A percentile compares a stretch with the other conserved stretches of the same genome.
Conservation (phyloP, 2,888 invertebrate genomes). For the Ariolimax columbianus region DNA sequence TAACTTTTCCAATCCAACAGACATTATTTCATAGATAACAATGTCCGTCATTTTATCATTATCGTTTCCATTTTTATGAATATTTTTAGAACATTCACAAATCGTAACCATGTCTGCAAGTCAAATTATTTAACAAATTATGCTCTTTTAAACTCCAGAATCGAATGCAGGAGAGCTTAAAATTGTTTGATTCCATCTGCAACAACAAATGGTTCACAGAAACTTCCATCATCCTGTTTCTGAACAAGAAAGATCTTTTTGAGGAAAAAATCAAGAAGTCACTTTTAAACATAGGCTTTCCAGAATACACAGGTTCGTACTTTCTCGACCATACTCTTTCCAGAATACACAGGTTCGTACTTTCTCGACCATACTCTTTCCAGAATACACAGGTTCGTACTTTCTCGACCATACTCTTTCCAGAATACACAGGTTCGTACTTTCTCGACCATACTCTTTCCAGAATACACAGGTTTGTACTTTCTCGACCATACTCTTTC, state of each 20-base stretch:
- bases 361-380: neutral
- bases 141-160: slow-evolving; percentile 84
- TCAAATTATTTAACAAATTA: too few relatives aligned
- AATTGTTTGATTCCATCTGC: slow-evolving; percentile 99
- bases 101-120: too few relatives aligned
- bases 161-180: slow-evolving; percentile 99
- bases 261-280: slow-evolving; percentile 99
- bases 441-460: neutral
- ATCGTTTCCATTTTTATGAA: too few relatives aligned
- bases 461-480: neutral
- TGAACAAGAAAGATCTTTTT: slow-evolving; percentile 99
- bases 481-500: neutral
- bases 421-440: neutral
- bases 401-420: neutral
- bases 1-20: too few relatives aligned
- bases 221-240: slow-evolving; percentile 99
- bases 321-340: too few relatives aligned
- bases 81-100: too few relatives aligned
- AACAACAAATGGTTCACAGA: slow-evolving; percentile 99
- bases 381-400: neutral
- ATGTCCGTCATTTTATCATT: too few relatives aligned
- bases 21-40: too few relatives aligned
- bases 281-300: slow-evolving; percentile 99
- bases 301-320: slow-evolving; percentile 94
- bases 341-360: neutral